Evolutionary conservation across 2,888 invertebrate genomes (phyloP).

Genomic region (Pteria penguin): DNA sequence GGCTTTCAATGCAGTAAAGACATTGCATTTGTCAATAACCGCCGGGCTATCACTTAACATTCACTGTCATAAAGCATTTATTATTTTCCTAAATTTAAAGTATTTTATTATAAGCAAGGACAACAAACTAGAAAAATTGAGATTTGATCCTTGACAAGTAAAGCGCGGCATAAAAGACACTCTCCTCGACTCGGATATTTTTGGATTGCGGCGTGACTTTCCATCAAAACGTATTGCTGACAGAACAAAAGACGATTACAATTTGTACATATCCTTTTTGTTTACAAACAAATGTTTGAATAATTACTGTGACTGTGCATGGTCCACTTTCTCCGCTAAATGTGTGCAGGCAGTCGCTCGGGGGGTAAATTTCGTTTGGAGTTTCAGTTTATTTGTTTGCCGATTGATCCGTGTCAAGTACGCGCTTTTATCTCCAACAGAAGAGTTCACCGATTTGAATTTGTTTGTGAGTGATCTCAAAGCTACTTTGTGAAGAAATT

Average conservation of each 20-base stretch:
- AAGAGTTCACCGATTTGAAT: conserved; percentile 24
- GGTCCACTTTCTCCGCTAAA: too few relatives aligned
- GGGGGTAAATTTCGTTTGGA: neutral
- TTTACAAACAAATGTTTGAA: neutral
- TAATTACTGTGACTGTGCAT: too few relatives aligned
- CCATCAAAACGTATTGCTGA: neutral
- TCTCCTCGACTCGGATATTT: too few relatives aligned
- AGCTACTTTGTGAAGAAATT: neutral
- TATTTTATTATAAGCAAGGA: conserved; percentile 23
- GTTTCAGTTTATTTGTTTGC: conserved; percentile 16
- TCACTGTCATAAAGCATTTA: conserved; percentile 13
- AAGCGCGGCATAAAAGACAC: too few relatives aligned
- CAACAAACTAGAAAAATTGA: neutral
- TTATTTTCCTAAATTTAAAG: conserved; percentile 1
- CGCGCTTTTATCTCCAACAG: conserved; percentile 16
- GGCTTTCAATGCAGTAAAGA: conserved; percentile 30
- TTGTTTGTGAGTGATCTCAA: conserved; percentile 16
- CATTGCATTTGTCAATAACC: conserved; percentile 30
- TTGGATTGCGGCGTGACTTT: neutral
- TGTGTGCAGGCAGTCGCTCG: neutral
- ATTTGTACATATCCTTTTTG: neutral
- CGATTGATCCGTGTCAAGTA: neutral
- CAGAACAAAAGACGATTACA: neutral
- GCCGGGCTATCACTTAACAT: conserved; percentile 19
- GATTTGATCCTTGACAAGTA: neutral